Evolutionary conservation across 1,140 invertebrate genomes (phyloP).

Genomic region (Drosophila suzukii): DNA sequence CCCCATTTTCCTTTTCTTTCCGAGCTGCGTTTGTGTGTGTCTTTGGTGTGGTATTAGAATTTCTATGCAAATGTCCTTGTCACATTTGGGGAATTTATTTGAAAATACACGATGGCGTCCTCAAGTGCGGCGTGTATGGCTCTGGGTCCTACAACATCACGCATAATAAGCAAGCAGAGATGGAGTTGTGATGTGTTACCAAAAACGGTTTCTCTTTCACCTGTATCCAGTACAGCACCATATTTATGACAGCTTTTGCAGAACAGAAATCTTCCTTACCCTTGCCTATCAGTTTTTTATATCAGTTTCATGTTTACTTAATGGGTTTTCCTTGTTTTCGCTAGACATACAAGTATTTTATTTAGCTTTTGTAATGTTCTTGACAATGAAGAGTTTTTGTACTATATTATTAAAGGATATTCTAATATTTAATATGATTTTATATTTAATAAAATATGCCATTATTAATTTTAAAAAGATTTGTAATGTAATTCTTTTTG

Average conservation of each 20-base stretch:
- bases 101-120: constrained; percentile 51
- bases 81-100: constrained; percentile 80
- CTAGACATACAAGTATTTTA: not conserved
- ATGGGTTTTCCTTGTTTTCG: constrained; percentile 1
- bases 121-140: constrained; percentile 23
- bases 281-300: constrained; percentile 6
- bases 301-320: constrained; percentile 23
- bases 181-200: constrained; percentile 35
- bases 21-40: constrained; percentile 9
- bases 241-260: constrained; percentile 2
- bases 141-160: constrained; percentile 12
- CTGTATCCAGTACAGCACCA: constrained; percentile 19
- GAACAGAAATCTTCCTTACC: not conserved
- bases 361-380: not conserved
- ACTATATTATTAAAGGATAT: not conserved
- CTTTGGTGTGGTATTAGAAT: constrained; percentile 64
- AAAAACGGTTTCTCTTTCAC: constrained; percentile 23
- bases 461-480: not conserved
- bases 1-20: constrained; percentile 11
- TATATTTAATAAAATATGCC: too few relatives aligned
- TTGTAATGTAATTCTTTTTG: not conserved
- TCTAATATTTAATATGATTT: too few relatives aligned
- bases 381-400: too few relatives aligned
- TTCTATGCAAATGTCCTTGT: constrained; percentile 80
- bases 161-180: constrained; percentile 65